Percentiles rank a stretch among this genome's conserved stretches.
Conservation (phyloP, 2,113 vertebrate species). For the Pituophis catenifer region DNA sequence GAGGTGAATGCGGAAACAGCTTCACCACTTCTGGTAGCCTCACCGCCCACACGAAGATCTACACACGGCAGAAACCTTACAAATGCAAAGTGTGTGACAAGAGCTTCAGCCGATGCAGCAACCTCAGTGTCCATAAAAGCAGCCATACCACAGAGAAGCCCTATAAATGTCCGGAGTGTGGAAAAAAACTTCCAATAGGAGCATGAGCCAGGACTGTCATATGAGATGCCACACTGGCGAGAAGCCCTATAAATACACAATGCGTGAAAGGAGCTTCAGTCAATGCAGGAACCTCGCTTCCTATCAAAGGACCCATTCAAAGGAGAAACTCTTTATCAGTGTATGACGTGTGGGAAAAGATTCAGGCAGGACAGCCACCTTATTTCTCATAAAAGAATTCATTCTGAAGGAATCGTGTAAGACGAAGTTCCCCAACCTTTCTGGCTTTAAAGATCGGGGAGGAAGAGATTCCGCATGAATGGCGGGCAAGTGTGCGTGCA, state of each 20-base stretch:
- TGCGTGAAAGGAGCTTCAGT: not conserved
- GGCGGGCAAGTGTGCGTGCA: no score
- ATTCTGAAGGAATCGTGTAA: not conserved
- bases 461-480: no score
- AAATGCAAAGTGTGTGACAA: not conserved
- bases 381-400: not conserved
- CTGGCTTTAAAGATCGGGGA: fast-evolving
- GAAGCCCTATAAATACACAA: not conserved
- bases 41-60: no score
- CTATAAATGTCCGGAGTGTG: not conserved
- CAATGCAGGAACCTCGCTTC: not conserved
- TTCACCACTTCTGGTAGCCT: no score
- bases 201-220: not conserved
- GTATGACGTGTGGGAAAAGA: not conserved
- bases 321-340: not conserved
- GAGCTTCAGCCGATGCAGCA: not conserved
- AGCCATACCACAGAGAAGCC: not conserved
- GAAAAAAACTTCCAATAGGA: not conserved
- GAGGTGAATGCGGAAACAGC: no score
- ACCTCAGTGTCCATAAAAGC: not conserved
- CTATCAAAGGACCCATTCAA: not conserved
- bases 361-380: not conserved
- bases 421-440: no score
- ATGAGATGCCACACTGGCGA: not conserved
- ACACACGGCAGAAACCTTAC: not conserved